A percentile compares a stretch with the other conserved stretches of the same genome.
Evolutionary conservation across 2,113 vertebrate species (phyloP).

Genomic region (Synodontis membranacea): DNA sequence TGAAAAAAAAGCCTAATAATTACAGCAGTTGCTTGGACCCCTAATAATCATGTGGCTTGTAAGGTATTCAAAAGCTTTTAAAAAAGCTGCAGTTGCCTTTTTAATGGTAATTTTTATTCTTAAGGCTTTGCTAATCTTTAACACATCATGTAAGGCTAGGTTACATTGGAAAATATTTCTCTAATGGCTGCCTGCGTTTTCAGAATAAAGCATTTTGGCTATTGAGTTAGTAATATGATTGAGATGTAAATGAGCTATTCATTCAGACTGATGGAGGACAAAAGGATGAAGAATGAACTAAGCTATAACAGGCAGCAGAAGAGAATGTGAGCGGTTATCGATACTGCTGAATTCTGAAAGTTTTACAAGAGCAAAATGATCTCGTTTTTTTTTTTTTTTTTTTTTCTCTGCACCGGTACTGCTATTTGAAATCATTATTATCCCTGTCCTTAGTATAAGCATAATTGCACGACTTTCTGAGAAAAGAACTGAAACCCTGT

Average conservation of each 20-base stretch:
- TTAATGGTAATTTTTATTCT: too few species aligned
- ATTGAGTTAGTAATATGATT: constrained; percentile 61
- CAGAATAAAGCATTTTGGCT: constrained; percentile 53
- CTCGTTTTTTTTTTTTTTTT: neutral
- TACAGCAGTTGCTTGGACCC: too few species aligned
- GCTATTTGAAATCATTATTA: neutral
- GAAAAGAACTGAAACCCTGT: neutral
- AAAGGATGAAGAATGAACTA: constrained; percentile 57
- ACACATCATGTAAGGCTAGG: constrained; percentile 64
- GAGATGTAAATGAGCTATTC: constrained; percentile 70
- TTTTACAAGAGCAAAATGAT: neutral
- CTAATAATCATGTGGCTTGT: too few species aligned
- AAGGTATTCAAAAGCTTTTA: too few species aligned
- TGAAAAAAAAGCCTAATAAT: too few species aligned
- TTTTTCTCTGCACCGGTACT: neutral
- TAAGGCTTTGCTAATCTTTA: constrained; percentile 51
- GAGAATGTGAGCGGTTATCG: constrained; percentile 14
- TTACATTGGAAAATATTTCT: constrained; percentile 70
- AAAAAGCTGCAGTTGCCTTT: too few species aligned
- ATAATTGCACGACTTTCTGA: neutral
- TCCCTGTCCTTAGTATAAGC: neutral
- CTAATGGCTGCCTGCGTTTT: constrained; percentile 63
- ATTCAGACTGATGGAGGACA: constrained; percentile 67
- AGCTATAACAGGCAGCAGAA: constrained; percentile 11
- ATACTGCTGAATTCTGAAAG: neutral